phyloP scores from a whole-genome alignment of 2,113 vertebrate species.

The Origma solitaria region DNA sequence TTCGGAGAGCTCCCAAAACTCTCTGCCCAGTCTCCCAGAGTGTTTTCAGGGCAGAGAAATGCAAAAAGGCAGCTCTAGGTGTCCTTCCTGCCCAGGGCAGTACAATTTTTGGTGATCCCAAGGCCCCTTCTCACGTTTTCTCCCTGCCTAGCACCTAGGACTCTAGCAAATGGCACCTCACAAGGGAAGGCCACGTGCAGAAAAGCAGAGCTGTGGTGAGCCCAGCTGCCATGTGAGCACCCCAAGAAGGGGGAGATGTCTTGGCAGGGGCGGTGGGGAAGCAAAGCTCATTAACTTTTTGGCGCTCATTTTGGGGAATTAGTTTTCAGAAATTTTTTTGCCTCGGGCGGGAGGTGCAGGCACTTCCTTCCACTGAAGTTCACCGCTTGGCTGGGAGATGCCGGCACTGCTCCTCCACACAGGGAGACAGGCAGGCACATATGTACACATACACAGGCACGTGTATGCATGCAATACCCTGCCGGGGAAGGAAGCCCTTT shows the following conservation, averaged over 20 bases:
- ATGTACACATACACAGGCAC: rapidly evolving
- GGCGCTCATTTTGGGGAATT: background rate
- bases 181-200: background rate
- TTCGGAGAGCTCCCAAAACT: background rate
- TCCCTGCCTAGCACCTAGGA: background rate
- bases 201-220: background rate
- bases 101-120: background rate
- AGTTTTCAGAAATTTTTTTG: background rate
- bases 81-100: background rate
- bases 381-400: rapidly evolving
- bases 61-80: background rate
- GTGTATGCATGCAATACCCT: rapidly evolving
- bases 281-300: slow-evolving; percentile 44
- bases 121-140: background rate
- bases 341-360: background rate
- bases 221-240: background rate
- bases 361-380: background rate
- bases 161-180: background rate
- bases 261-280: background rate
- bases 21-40: background rate
- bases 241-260: background rate
- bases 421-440: background rate
- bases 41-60: background rate
- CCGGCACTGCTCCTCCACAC: rapidly evolving
- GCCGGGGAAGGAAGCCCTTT: background rate